Evolutionary conservation across 2,888 invertebrate genomes (phyloP).

Genomic region (Drosophila nr. perissopoda): DNA sequence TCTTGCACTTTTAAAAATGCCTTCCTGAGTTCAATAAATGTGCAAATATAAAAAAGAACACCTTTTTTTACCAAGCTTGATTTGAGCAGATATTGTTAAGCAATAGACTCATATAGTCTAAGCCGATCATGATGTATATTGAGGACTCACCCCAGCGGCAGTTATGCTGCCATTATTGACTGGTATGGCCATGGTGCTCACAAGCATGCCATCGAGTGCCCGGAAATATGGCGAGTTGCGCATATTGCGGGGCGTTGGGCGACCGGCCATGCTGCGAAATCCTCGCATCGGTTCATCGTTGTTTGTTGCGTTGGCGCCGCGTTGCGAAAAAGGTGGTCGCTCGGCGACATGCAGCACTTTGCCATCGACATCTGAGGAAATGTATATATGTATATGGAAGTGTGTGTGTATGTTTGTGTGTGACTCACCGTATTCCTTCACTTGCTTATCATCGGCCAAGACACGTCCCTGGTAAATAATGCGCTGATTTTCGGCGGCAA

Average conservation of each 20-base stretch:
- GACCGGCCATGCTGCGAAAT: slow-evolving; percentile 82
- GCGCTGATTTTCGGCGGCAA: slow-evolving; percentile 93
- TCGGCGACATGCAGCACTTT: slow-evolving; percentile 97
- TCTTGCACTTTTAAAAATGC: not conserved
- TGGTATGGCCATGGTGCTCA: slow-evolving; percentile 85
- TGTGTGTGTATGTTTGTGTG: not conserved
- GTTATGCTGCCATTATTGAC: slow-evolving; percentile 71
- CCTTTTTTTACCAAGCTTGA: not conserved
- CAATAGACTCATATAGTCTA: not conserved
- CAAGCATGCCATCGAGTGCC: slow-evolving; percentile 84
- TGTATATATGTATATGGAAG: not conserved
- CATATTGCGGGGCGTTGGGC: slow-evolving; percentile 72
- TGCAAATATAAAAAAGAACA: not conserved
- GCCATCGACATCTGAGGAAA: slow-evolving; percentile 91
- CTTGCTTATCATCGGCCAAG: slow-evolving; percentile 93
- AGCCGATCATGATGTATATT: not conserved
- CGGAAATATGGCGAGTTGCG: slow-evolving; percentile 83
- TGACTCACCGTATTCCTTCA: slow-evolving; percentile 92
- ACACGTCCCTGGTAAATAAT: slow-evolving; percentile 98
- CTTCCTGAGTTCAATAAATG: not conserved
- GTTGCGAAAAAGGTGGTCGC: slow-evolving; percentile 90
- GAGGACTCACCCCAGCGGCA: slow-evolving; percentile 43
- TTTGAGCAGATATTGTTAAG: not conserved
- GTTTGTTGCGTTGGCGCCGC: slow-evolving; percentile 72
- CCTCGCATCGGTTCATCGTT: slow-evolving; percentile 79